Conservation (phyloP, 1,140 invertebrate species). For the Rhopalosiphum maidis region DNA sequence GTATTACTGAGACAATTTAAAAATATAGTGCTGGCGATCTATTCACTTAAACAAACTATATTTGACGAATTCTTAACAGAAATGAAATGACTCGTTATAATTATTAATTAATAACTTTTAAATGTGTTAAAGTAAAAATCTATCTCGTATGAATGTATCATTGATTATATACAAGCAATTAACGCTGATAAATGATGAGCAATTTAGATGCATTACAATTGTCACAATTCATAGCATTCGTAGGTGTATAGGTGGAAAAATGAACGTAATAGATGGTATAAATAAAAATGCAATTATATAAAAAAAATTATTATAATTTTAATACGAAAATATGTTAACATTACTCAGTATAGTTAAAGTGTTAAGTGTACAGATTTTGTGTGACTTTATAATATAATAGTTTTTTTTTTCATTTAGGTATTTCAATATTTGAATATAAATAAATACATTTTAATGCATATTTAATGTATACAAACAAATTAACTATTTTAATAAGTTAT, state of each 20-base stretch:
- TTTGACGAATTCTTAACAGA: too few relatives aligned
- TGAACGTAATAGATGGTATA: background rate
- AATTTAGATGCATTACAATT: background rate
- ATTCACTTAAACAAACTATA: too few relatives aligned
- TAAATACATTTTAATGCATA: background rate
- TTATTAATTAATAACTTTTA: background rate
- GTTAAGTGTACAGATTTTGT: background rate
- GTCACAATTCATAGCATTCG: too few relatives aligned
- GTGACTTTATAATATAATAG: conserved; percentile 13
- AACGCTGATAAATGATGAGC: background rate
- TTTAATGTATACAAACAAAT: background rate
- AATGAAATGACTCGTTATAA: background rate
- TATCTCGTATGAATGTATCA: accelerated
- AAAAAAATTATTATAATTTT: conserved; percentile 29
- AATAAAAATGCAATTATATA: background rate
- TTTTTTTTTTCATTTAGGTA: background rate
- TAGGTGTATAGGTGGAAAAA: background rate
- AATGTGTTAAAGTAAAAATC: background rate
- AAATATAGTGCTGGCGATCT: too few relatives aligned
- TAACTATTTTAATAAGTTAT: background rate
- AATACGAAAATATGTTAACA: conserved; percentile 46
- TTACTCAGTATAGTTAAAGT: background rate
- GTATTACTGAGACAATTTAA: too few relatives aligned
- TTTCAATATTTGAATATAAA: conserved; percentile 12
- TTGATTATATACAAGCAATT: background rate